A percentile compares a stretch with the other conserved stretches of the same genome.
Evolutionary conservation across 2,888 invertebrate genomes (phyloP).

Genomic region (Lamellibrachia satsuma): DNA sequence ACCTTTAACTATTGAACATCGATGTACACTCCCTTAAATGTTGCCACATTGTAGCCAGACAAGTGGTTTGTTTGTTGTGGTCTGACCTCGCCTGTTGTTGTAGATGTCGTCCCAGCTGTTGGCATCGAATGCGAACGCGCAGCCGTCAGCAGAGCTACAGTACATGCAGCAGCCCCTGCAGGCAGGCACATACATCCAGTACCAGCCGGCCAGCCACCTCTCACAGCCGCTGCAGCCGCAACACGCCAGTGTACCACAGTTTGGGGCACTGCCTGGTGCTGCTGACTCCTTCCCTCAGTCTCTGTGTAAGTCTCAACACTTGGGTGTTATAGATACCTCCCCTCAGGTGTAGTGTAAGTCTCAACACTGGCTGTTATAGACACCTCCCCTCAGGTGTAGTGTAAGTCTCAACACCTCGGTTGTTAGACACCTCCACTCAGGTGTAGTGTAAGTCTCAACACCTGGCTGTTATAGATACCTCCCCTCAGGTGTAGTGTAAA

Average conservation of each 20-base stretch:
- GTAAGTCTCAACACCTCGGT: neutral
- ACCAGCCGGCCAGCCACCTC: conserved; percentile 58
- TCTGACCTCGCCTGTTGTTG: conserved; percentile 22
- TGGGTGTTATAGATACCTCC: conserved; percentile 67
- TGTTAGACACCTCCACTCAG: neutral
- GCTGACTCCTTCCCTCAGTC: conserved; percentile 86
- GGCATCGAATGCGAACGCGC: conserved; percentile 22
- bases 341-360: conserved; percentile 72
- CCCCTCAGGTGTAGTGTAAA: conserved; percentile 79
- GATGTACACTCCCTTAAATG: neutral
- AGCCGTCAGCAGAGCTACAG: conserved; percentile 52
- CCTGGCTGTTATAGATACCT: neutral
- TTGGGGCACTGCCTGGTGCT: conserved; percentile 32
- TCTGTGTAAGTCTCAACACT: conserved; percentile 84
- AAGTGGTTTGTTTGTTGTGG: neutral
- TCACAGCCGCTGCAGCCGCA: conserved; percentile 61
- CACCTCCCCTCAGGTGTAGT: neutral
- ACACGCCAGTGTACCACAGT: conserved; percentile 37
- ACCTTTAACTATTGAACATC: too few relatives aligned
- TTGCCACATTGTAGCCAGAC: neutral
- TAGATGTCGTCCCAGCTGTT: conserved; percentile 39
- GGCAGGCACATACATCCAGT: conserved; percentile 61
- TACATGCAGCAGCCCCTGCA: conserved; percentile 79
- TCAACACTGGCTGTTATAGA: neutral
- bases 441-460: neutral